Base-by-base conservation (phyloP, 2,888 invertebrate species). In the Eupsilia transversa region DNA sequence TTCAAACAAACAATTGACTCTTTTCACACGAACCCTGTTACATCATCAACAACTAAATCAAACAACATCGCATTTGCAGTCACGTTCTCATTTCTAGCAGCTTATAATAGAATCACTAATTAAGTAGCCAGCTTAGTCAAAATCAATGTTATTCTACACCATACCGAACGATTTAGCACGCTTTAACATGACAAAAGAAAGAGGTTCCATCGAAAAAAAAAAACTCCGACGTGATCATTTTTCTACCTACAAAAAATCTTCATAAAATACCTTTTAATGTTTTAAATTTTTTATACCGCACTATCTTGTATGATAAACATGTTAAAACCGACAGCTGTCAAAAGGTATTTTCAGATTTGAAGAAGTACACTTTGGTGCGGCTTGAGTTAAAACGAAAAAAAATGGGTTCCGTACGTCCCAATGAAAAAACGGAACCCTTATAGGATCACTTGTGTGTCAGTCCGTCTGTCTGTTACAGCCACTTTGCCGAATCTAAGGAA, bases 81-180 rank as follows among this genome's bases (percentile, higher is more conserved):
- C 82, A 82, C 83, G 46, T 77, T 56, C 70, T 83, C 82, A 73
- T 77, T 77, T 85, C 27, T 17, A 14, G 5, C 52, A 68, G 83
- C 82, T 84, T 74, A 81, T 61, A 72, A 54, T 60, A 56, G 56
- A 49, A 41, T 41, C n/a, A n/a, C 70, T 82, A 77, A 82, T 82
- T 73, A 85, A 77, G 65, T 38, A 46, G 30, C 35, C 33, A 49
- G 67, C 30, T 85, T 38, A 77, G 61, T 68, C n/a, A 46, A 73
- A 71, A 73, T 65, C 83, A 83, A 78, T 73, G 54, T 85, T 77
- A 82, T 71, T 52, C 43, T 54, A 59, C 27, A 52, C 60, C 41
- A 71, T n/a, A 1, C 3, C 12, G 10, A 41, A 67, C 43, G 27
- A 43, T 52, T 20, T 52, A 66, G 43, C 66, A 30, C 38, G 43